A percentile compares a stretch with the other conserved stretches of the same genome.
Evolutionary conservation across 2,888 invertebrate genomes (phyloP).

Genomic region (Onchidella celtica): DNA sequence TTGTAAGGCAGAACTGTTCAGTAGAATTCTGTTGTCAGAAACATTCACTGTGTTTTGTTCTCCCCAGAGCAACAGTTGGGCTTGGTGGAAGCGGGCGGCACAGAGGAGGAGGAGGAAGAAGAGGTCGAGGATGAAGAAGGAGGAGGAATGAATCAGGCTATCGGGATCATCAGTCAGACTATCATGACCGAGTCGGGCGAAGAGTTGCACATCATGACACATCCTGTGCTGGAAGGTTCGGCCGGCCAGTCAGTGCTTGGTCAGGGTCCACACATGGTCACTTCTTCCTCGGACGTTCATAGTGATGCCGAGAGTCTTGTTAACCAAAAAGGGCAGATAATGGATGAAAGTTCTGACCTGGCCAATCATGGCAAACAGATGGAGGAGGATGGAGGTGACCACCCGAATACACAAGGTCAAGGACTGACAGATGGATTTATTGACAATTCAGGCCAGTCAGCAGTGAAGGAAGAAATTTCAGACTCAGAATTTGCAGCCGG

Average conservation of each 20-base stretch:
- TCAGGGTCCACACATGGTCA: not conserved
- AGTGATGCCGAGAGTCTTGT: not conserved
- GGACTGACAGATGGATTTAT: not conserved
- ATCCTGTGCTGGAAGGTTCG: not conserved
- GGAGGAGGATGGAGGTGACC: too few species aligned
- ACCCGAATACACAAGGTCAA: not conserved
- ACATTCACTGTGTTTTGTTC: not conserved
- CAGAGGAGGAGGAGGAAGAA: conserved; percentile 43
- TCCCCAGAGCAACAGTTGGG: conserved; percentile 35
- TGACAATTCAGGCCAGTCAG: not conserved
- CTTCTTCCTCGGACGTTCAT: not conserved
- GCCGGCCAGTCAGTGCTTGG: conserved; percentile 3
- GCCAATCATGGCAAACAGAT: too few species aligned
- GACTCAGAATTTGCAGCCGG: too few species aligned
- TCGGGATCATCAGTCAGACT: conserved; percentile 38
- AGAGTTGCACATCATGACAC: conserved; percentile 29
- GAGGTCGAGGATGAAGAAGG: conserved; percentile 31
- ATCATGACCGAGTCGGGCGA: conserved; percentile 42
- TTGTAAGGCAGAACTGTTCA: too few species aligned
- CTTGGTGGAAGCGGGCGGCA: conserved; percentile 27
- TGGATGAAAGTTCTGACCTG: not conserved
- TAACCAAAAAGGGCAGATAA: conserved; percentile 2
- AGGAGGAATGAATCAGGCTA: conserved; percentile 26
- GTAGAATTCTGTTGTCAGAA: too few species aligned
- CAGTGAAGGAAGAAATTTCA: conserved; percentile 4